These are phyloP conservation scores for Lucinisca nassula DNA, from an alignment of 2,888 invertebrate genomes.

Conservation along the genomic window DNA sequence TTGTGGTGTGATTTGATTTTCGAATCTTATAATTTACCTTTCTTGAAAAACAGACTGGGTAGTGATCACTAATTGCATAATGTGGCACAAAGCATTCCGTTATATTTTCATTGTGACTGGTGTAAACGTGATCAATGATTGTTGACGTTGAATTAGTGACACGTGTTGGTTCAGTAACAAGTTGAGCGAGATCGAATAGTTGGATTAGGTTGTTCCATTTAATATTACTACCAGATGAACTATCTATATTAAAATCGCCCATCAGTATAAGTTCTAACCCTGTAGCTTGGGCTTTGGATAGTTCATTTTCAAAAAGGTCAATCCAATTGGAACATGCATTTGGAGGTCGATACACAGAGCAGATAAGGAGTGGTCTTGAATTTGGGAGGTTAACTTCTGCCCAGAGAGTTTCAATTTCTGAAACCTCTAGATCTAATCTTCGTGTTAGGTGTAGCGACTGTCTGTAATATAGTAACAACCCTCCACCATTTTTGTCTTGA, in stretches of 20 bases:
- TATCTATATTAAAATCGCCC: slow-evolving; percentile 11
- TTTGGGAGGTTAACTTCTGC: background rate
- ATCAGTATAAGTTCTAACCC: background rate
- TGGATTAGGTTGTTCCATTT: slow-evolving; percentile 9
- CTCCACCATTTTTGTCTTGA: slow-evolving; percentile 2
- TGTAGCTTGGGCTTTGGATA: background rate
- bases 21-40: too few relatives aligned
- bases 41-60: background rate
- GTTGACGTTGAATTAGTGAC: background rate
- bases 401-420: slow-evolving; percentile 1
- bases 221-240: background rate
- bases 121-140: background rate
- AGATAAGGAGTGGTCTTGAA: background rate
- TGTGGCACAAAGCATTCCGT: background rate
- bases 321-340: background rate
- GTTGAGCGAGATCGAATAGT: background rate
- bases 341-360: slow-evolving; percentile 15
- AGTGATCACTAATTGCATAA: too few relatives aligned
- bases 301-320: background rate
- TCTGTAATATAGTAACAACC: background rate
- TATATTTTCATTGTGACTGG: background rate
- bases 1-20: too few relatives aligned
- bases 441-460: background rate
- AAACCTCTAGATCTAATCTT: background rate
- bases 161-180: background rate